Percentiles rank a stretch among this genome's conserved stretches.
Evolutionary conservation across 2,888 invertebrate genomes (phyloP).

Genomic region (Electrophaes corylata): DNA sequence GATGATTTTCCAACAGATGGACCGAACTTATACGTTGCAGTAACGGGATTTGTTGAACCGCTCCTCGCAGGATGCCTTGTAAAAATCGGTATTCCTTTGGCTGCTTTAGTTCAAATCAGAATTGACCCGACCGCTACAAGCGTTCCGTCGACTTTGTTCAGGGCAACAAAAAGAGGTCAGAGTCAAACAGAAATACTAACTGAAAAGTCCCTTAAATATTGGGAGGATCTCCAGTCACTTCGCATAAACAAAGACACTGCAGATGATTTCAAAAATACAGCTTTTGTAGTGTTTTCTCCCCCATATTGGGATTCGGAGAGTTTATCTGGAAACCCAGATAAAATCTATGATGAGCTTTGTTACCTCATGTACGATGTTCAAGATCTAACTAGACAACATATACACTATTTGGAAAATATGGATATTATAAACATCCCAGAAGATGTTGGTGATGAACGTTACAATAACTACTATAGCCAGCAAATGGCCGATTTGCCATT

Average conservation of each 20-base stretch:
- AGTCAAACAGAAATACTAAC: conserved; percentile 66
- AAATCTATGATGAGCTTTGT: conserved; percentile 80
- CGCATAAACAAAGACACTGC: conserved; percentile 59
- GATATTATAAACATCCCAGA: conserved; percentile 62
- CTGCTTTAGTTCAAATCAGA: conserved; percentile 70
- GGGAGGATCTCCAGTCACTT: conserved; percentile 67
- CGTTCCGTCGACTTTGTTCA: conserved; percentile 60
- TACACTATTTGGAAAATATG: conserved; percentile 76
- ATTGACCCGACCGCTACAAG: conserved; percentile 55
- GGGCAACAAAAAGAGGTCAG: conserved; percentile 66
- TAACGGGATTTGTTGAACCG: conserved; percentile 79
- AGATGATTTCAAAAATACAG: conserved; percentile 67
- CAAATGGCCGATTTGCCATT: conserved; percentile 59
- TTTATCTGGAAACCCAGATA: conserved; percentile 62
- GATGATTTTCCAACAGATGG: conserved; percentile 82
- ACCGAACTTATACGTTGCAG: conserved; percentile 80
- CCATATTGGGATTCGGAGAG: conserved; percentile 63
- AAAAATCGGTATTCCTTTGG: conserved; percentile 68
- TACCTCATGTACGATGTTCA: conserved; percentile 81
- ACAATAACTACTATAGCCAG: conserved; percentile 49
- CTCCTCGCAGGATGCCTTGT: conserved; percentile 58
- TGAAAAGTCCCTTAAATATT: conserved; percentile 63
- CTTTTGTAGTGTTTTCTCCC: conserved; percentile 71
- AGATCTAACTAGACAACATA: conserved; percentile 77
- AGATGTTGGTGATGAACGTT: conserved; percentile 42